These are phyloP conservation scores for Triplophysa tibetana DNA, from an alignment of 2,113 vertebrate species.

Conservation along the genomic window DNA sequence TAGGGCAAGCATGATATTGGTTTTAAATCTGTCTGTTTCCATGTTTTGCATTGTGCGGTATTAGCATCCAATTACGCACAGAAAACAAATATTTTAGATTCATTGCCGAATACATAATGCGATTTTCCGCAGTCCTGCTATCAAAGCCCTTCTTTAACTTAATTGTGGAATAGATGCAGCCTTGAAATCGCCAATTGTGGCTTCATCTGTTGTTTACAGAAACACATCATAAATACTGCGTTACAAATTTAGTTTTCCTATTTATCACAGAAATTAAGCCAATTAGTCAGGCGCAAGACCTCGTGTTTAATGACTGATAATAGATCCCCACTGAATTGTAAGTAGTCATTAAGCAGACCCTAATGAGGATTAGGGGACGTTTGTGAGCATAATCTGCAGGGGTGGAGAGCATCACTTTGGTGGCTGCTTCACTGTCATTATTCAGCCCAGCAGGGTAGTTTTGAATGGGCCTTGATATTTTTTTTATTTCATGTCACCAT, in stretches of 20 bases:
- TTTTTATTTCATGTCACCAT: conserved; percentile 20
- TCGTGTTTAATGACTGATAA: conserved; percentile 16
- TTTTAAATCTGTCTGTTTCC: background rate
- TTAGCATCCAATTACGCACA: conserved; percentile 19
- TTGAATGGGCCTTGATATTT: conserved; percentile 34
- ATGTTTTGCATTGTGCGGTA: background rate
- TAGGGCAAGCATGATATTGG: background rate
- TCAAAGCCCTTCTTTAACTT: conserved; percentile 12
- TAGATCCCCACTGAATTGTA: conserved; percentile 41
- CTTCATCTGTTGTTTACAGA: background rate
- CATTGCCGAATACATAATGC: background rate
- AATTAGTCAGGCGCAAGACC: conserved; percentile 11
- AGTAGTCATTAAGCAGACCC: conserved; percentile 32
- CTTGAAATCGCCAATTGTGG: conserved; percentile 6
- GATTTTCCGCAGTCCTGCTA: background rate
- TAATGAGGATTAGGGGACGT: conserved; percentile 39
- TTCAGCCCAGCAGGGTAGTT: conserved; percentile 41
- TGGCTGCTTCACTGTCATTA: conserved; percentile 40
- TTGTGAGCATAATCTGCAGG: conserved; percentile 36
- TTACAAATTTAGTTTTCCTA: conserved; percentile 10
- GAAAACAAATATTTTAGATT: conserved; percentile 15
- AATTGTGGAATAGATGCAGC: conserved; percentile 14
- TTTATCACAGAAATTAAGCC: conserved; percentile 40
- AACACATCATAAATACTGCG: conserved; percentile 3
- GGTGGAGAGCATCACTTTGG: conserved; percentile 23